Evolutionary conservation across 2,113 vertebrate species (phyloP), one percentile per base, ranked within the genome.

Genomic region (Procavia capensis): DNA sequence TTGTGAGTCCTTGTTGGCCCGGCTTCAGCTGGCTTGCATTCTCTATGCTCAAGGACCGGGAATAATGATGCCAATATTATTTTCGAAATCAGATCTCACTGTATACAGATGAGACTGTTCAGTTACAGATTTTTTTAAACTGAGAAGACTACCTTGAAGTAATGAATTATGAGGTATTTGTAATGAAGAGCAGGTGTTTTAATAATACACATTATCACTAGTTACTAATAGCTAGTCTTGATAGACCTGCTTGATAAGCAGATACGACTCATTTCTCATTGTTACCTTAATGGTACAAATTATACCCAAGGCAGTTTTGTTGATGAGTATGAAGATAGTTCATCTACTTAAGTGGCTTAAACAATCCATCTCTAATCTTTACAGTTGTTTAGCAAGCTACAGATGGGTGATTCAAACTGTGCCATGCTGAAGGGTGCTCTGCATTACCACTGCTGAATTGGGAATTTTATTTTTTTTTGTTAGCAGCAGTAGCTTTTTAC

Each of bases 181-280:
- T 84, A 41, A 29, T 2, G 39, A 41, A 88, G 31, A n/a, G 5
- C 70, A 41, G 36, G 22, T 68, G n/a, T 91, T 72, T 88, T 79
- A 93, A 45, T 41, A 81, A n/a, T 43, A 16, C 75, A 11, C 22
- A 20, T 81, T 66, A 66, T 41, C 14, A 50, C 9, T 80, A 4
- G 43, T 75, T 11, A 47, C 47, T 79, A 79, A 57, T 66, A 88
- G 75, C 50, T 90, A 64, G 20, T 74, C 59, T 88, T 79, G 17
- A 50, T 74, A 22, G 54, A 78, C 25, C 19, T 85, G 47, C 41
- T 63, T 39, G 59, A 47, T 61, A 34, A 2, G n/a, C 45, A 95
- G 76, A 61, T 79, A 43, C 41, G 86, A 47, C 57, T 41, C 20
- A 85, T 83, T 90, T 83, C 70, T 70, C n/a, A 82, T 66, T 45